Evolutionary conservation across 2,888 invertebrate species (phyloP), one percentile per base, ranked within the genome.

Genomic region (Ormyrus labotus): DNA sequence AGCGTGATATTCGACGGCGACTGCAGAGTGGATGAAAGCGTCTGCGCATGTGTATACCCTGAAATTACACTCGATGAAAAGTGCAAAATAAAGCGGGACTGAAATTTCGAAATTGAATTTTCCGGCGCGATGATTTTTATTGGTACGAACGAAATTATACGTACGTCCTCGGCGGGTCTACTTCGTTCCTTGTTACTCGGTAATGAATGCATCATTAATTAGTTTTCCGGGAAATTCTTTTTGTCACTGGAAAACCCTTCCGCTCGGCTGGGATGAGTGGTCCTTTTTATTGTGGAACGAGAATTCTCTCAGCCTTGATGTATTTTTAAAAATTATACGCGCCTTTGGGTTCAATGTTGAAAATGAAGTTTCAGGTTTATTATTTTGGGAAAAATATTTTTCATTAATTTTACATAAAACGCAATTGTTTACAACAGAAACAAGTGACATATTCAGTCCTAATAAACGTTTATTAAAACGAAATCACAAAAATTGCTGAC

Each of bases 71-170:
- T 72, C 63, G 58, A 71, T 65, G 61, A 72, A 80, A 72, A 76
- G 57, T 67, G 63, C 57, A 60, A 69, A 77, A 80, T 68, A 75
- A 76, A 74, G 63, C 34, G 51, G 48, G 8, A 7, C 51, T 60
- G 61, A 10, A 74, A 65, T 72, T 76, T 68, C 11, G 61, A 80
- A 72, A 72, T 80, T 76, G 63, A 80, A 76, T 80, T 80, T 80
- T 80, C 45, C 63, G 3, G 63, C 2, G 53, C 55, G 51, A 72
- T 72, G 60, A 72, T 77, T 76, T 80, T 80, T 79, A 63, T 64
- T 45, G 19, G 75, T 55, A 9, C 9, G n/a, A 34, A 78, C 51
- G 55, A n/a, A 68, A 55, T 72, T 68, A 34, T 63, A 34, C 73
- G 13, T 34, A 47, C 51, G 7, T 11, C 10, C 19, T 10, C n/a